Base-by-base conservation (phyloP, 2,113 vertebrate species). In the Stomatorhinus ivindoensis region DNA sequence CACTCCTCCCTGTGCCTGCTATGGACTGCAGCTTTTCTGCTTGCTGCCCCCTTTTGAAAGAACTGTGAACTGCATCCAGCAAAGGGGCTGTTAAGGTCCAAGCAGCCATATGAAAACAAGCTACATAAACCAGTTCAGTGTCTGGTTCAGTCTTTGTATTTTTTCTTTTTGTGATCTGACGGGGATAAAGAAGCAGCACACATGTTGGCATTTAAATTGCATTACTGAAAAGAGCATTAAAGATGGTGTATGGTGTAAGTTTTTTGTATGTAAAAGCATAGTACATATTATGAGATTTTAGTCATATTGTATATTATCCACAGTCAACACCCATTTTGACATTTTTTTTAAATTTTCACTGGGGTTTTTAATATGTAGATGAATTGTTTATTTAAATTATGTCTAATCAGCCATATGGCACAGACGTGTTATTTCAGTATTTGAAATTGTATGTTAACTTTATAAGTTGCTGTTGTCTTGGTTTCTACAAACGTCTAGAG, bases 31-130 rank as follows among this genome's bases (percentile, higher is more conserved):
- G 94, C 96, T 42, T 94, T 95, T 91, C 93, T 96, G 94, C 94
- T 96, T 95, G 94, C 98, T 93, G 94, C 97, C 95, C 96, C 96
- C 96, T 98, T 98, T 98, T 99, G 97, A 98, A 97, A 92, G 87
- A 96, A 96, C 95, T 95, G 93, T 93, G 91, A 85, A 91, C 61
- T 50, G 88, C 91, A 92, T 83, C 85, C 91, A 90, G 91, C 88
- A 92, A 89, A 94, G 91, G 93, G 93, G 50, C 51, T 50, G 91
- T 90, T 92, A 91, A 93, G 96, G 95, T 95, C 51, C 86, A 53
- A 27, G 50, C 44, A 86, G 47, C 83, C 83, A 50, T 47, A 86
- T n/a, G 46, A 86, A 86, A 50, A 47, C 42, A 86, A 86, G 46
- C 44, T 15, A 50, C 24, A 50, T n/a, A n/a, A 55, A 27, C n/a